A percentile compares a stretch with the other conserved stretches of the same genome.
phyloP scores from a whole-genome alignment of 2,797 vertebrate species.

The Steatocranus sp. region DNA sequence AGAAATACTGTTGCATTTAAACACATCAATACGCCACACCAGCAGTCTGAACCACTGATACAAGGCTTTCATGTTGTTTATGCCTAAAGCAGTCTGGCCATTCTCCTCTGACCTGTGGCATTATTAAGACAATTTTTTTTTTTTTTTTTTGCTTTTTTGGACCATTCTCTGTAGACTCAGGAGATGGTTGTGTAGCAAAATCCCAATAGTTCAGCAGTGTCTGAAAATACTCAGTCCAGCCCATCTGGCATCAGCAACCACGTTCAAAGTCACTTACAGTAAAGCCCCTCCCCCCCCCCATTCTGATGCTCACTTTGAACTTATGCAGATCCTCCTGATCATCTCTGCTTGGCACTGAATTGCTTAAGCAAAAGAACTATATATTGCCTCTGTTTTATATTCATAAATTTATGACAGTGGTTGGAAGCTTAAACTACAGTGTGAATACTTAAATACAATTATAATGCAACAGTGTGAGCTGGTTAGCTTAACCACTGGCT shows the following conservation, averaged over 20 bases:
- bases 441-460: background rate
- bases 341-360: background rate
- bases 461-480: background rate
- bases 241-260: background rate
- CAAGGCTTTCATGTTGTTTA: background rate
- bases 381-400: background rate
- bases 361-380: background rate
- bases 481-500: background rate
- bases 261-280: background rate
- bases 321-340: background rate
- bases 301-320: background rate
- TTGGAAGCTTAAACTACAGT: background rate
- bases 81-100: background rate
- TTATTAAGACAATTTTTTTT: background rate
- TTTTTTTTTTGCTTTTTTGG: background rate
- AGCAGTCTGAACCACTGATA: background rate
- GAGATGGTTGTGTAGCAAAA: background rate
- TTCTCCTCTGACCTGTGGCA: background rate
- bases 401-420: background rate
- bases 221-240: background rate
- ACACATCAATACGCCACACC: background rate
- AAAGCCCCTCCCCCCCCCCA: rapidly evolving
- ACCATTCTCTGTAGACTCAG: background rate
- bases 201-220: background rate
- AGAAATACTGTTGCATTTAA: background rate